phyloP scores from a whole-genome alignment of 2,113 vertebrate species.

The Lathamus discolor region DNA sequence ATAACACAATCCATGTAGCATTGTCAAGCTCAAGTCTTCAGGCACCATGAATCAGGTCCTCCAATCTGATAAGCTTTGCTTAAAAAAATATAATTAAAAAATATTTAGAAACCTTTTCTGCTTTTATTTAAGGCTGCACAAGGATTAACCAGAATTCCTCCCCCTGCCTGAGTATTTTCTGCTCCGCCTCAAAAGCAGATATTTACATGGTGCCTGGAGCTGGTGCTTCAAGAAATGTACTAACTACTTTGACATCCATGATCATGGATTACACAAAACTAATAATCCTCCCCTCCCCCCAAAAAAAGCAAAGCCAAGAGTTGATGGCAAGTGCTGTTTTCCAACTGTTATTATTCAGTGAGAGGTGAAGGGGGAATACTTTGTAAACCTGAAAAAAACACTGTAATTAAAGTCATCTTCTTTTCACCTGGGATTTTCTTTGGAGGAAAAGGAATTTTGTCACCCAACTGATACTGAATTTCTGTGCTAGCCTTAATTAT shows the following conservation, averaged over 20 bases:
- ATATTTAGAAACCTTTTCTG: neutral
- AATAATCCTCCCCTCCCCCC: neutral
- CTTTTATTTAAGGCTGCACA: neutral
- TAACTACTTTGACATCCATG: neutral
- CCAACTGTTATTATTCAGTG: neutral
- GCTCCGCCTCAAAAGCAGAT: neutral
- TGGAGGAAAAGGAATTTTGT: slow-evolving; percentile 19
- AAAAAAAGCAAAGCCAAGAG: neutral
- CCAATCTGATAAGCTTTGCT: neutral
- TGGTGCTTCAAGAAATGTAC: neutral
- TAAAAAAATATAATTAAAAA: neutral
- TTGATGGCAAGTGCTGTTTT: neutral
- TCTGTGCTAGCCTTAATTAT: slow-evolving; percentile 11
- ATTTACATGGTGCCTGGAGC: neutral
- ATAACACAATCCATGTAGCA: neutral
- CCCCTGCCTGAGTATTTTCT: neutral
- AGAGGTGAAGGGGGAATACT: neutral
- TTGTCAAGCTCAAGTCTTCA: neutral
- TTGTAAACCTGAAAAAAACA: neutral
- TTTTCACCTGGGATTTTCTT: slow-evolving; percentile 26
- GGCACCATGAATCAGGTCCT: neutral
- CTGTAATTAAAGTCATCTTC: slow-evolving; percentile 9
- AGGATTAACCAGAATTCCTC: neutral
- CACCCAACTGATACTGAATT: slow-evolving; percentile 15
- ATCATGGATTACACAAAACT: neutral